Conservation (phyloP, 2,888 invertebrate species). For the Spialia ferax region DNA sequence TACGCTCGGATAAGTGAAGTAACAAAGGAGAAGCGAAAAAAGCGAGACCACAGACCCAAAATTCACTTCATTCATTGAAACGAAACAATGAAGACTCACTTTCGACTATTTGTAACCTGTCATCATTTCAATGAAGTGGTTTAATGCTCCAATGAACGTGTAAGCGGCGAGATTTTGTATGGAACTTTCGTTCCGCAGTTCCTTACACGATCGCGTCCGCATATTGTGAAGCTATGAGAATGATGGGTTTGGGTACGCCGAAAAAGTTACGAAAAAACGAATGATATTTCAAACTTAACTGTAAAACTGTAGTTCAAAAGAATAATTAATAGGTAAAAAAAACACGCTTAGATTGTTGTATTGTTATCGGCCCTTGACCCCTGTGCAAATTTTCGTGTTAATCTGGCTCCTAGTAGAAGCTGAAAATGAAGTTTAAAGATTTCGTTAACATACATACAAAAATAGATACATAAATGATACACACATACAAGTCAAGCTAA, state of each 20-base stretch:
- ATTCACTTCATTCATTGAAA: slow-evolving; percentile 42
- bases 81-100: slow-evolving; percentile 59
- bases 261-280: background rate
- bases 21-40: slow-evolving; percentile 41
- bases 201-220: slow-evolving; percentile 45
- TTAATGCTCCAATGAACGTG: slow-evolving; percentile 74
- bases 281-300: too few species aligned
- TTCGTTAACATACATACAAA: too few species aligned
- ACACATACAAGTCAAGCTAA: too few species aligned
- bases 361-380: too few species aligned
- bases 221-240: slow-evolving; percentile 43
- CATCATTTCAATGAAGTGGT: slow-evolving; percentile 69
- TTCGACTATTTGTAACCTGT: slow-evolving; percentile 79
- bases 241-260: background rate
- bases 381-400: too few species aligned
- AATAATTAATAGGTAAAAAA: too few species aligned
- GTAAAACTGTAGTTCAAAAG: too few species aligned
- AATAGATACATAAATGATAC: too few species aligned
- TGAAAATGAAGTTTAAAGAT: too few species aligned
- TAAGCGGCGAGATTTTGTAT: slow-evolving; percentile 54
- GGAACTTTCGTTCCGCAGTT: slow-evolving; percentile 63
- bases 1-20: slow-evolving; percentile 54
- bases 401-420: too few species aligned
- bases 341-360: too few species aligned
- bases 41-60: slow-evolving; percentile 30